These are phyloP conservation scores for Callithrix jacchus DNA, from an alignment of 2,113 vertebrate species.

Conservation along the genomic window DNA sequence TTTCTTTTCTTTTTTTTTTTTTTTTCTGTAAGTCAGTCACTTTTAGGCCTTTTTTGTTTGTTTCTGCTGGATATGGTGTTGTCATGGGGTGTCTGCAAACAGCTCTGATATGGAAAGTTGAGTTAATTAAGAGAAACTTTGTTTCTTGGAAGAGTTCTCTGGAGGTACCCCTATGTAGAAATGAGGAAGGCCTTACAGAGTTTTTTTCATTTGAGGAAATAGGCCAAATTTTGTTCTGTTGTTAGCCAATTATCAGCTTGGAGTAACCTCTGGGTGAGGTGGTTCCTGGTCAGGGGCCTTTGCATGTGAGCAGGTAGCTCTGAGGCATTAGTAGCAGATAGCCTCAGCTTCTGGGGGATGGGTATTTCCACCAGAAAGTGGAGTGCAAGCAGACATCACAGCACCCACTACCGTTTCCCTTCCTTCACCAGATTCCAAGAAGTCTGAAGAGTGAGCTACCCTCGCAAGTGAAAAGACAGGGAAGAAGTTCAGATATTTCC, in stretches of 20 bases:
- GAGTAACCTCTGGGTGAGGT: not conserved
- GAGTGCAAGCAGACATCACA: not conserved
- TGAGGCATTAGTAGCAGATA: not conserved
- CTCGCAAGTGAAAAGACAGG: not conserved
- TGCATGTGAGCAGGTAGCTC: not conserved
- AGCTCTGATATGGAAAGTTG: not conserved
- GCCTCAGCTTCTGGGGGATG: fast-evolving
- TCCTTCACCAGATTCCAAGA: not conserved
- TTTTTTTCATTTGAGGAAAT: not conserved
- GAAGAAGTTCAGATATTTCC: not conserved
- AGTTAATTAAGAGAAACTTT: not conserved
- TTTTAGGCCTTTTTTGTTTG: not conserved
- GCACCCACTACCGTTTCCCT: not conserved
- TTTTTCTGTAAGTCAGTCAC: not conserved
- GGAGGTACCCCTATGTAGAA: not conserved
- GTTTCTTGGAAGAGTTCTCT: not conserved
- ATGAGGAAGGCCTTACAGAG: not conserved
- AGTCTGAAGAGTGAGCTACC: not conserved
- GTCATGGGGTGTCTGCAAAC: not conserved
- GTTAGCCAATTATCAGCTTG: not conserved
- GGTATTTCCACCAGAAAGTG: not conserved
- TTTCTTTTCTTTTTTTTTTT: not conserved
- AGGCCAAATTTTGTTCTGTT: not conserved
- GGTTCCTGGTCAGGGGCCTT: not conserved
- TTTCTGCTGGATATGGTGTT: not conserved